Base-by-base conservation (phyloP, 2,888 invertebrate species). In the Nymphalis urticae region DNA sequence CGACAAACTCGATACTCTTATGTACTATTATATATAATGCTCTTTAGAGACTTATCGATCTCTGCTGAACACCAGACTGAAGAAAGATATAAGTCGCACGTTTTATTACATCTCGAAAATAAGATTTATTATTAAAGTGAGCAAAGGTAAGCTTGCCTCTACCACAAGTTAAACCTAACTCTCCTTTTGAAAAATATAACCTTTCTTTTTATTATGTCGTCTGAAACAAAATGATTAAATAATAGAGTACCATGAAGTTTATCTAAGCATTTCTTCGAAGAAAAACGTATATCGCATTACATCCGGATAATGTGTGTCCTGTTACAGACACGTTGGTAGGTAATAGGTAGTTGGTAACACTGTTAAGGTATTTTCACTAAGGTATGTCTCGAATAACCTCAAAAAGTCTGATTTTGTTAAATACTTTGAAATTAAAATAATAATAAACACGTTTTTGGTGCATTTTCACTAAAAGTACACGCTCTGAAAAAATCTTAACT, bases 1-100 rank as follows among this genome's bases (percentile, higher is more conserved):
- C 74, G 69, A 58, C 60, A 69, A 73, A 75, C 75, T 75, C 75
- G 71, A 74, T 75, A 75, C 63, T 59, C 64, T 64, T 58, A 72
- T 72, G 68, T 72, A 70, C 70, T 48, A 48, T 59, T 72, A 54
- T 70, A 56, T 62, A 62, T n/a, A 66, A 36, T 54, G 65, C 62
- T 72, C 72, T 66, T 72, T 72, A 42, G 67, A 64, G 72, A 70
- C 70, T 62, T 72, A 72, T 72, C 62, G 72, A 72, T 72, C 70
- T 70, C 59, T 24, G 58, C 59, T 47, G 62, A 58, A 68, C 50
- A 64, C 70, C 56, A 72, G 72, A 70, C 72, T 62, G 48, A 66
- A 63, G 54, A 64, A 72, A 59, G 66, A 69, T 72, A 54, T 70
- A 61, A 61, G 56, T 64, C 66, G 21, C 53, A 64, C 13, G 48